Evolutionary conservation across 2,113 vertebrate species (phyloP), one percentile per base, ranked within the genome.

Genomic region (Cyrtonyx montezumae): DNA sequence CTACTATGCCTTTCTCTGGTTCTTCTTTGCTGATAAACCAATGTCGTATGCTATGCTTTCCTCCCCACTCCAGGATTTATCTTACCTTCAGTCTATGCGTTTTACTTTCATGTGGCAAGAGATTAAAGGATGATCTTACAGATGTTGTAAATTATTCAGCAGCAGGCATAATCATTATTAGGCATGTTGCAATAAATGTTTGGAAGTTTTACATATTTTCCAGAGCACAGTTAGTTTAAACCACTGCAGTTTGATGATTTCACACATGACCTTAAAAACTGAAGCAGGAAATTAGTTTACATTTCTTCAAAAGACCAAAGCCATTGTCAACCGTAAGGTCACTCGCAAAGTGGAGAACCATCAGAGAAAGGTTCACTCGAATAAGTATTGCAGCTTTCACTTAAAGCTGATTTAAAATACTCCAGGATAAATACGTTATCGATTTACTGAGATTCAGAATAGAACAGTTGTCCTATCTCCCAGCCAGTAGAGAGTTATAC

Each of bases 401-500:
- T 96, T 97, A 95, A 97, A 96, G 97, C 95, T 94, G 91, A 22
- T 98, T 98, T 98, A 98, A 98, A 98, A 98, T 98, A 98, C 97
- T 99, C 98, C 97, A 98, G 96, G 98, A 98, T 98, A 98, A 95
- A 91, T 86, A 93, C 13, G 98, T 98, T 98, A 98, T 98, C 97
- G 84, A 98, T 98, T 99, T 98, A 98, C 98, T 98, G 98, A 99
- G 98, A 98, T 97, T 98, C 98, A 98, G 98, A 97, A 96, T 95
- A 98, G 98, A 99, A 98, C 94, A 94, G 98, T 98, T 98, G 98
- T 98, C 98, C 98, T 98, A 98, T 98, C 98, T 99, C 98, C 98
- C 98, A 98, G 98, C 97, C 98, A 98, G 98, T 97, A 98, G 97
- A 97, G 99, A 98, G 98, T 99, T 99, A 98, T 97, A 98, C 97